Conservation (phyloP, 2,113 vertebrate genomes). For the Erpornis zantholeuca region DNA sequence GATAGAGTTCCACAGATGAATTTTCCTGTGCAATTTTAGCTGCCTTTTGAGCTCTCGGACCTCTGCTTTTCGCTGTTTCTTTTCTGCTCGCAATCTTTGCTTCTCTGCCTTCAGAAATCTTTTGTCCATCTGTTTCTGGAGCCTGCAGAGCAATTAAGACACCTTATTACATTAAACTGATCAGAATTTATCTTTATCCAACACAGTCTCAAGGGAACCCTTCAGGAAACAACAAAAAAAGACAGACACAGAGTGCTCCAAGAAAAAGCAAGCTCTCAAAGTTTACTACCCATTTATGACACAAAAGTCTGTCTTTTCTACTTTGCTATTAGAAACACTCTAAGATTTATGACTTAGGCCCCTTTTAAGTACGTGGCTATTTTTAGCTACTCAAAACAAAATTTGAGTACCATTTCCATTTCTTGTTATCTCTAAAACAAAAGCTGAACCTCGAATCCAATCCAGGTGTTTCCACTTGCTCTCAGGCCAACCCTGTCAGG, state of each 20-base stretch:
- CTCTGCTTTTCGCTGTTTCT: conserved; percentile 93
- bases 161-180: not conserved
- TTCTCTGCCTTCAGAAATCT: conserved; percentile 95
- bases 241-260: not conserved
- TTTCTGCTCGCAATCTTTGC: conserved; percentile 92
- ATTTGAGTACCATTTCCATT: not conserved
- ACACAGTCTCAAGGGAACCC: not conserved
- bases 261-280: not conserved
- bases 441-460: not conserved
- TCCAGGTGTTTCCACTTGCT: not conserved
- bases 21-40: conserved; percentile 91
- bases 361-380: not conserved
- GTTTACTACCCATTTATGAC: not conserved
- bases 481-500: not conserved
- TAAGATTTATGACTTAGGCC: not conserved
- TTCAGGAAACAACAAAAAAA: not conserved
- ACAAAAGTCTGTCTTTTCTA: not conserved
- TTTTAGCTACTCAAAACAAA: not conserved
- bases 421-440: not conserved
- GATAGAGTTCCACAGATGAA: conserved; percentile 88
- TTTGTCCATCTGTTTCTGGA: conserved; percentile 92
- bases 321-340: not conserved
- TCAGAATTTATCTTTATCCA: not conserved
- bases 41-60: conserved; percentile 97
- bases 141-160: conserved; percentile 68